Percentiles rank a stretch among this genome's conserved stretches.
phyloP scores from a whole-genome alignment of 2,888 invertebrate species.

The Pherbina coryleti region DNA sequence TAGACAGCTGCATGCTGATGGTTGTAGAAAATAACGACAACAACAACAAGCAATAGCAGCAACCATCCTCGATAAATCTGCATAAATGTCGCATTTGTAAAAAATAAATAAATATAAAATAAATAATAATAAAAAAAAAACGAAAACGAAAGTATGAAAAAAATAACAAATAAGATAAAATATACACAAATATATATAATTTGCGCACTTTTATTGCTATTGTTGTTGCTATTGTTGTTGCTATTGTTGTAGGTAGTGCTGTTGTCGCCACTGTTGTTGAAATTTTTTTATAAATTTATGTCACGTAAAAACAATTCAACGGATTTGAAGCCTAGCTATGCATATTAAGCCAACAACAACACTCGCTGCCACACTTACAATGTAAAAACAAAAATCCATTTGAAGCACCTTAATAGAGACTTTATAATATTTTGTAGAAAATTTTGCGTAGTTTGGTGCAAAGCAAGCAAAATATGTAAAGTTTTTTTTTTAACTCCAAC shows the following conservation, averaged over 20 bases:
- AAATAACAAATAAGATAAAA: no score
- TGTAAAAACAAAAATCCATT: neutral
- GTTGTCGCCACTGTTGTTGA: neutral
- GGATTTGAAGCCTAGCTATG: no score
- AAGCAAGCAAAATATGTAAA: no score
- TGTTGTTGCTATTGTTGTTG: constrained; percentile 5
- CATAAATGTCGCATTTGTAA: neutral
- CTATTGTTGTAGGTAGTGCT: neutral
- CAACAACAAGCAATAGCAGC: no score
- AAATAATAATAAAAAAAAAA: neutral
- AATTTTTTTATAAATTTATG: no score
- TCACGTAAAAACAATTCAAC: no score
- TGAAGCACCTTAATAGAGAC: neutral
- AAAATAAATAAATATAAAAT: neutral
- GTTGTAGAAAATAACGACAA: no score
- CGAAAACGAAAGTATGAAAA: neutral
- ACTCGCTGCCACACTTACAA: neutral
- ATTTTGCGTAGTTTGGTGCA: no score
- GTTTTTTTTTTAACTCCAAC: no score
- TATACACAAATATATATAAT: neutral
- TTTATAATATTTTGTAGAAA: no score
- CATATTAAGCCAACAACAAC: neutral
- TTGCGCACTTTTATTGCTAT: constrained; percentile 32
- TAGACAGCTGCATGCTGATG: no score
- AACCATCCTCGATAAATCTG: neutral